phyloP scores from a whole-genome alignment of 37 sponge, comb jelly and placozoan species.

The Mnemiopsis leidyi region DNA sequence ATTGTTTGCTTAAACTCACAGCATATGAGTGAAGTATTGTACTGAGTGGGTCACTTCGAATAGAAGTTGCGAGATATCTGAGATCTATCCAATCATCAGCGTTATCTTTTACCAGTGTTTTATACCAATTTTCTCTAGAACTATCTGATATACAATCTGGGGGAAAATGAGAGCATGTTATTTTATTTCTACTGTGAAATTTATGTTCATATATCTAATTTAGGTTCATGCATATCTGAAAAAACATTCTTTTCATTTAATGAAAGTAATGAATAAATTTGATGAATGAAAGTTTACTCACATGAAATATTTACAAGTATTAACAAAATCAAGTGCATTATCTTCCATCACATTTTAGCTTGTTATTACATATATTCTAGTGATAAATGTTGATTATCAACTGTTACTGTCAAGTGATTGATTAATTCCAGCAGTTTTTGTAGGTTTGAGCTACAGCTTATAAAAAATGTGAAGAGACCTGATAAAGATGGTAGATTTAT shows the following conservation, averaged over 20 bases:
- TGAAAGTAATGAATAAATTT: neutral
- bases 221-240: no score
- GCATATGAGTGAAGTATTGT: neutral
- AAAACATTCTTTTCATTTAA: neutral
- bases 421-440: no score
- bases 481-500: no score
- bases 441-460: no score
- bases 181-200: no score
- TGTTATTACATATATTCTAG: neutral
- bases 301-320: slow-evolving; percentile 63
- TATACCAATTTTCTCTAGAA: slow-evolving; percentile 43
- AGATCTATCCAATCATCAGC: slow-evolving; percentile 40
- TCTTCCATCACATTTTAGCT: slow-evolving; percentile 62
- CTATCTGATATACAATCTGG: slow-evolving; percentile 16
- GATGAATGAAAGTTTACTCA: neutral
- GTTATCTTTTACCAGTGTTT: neutral
- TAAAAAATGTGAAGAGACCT: no score
- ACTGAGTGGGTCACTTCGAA: neutral
- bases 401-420: no score
- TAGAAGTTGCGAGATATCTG: neutral
- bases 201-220: no score
- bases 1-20: no score
- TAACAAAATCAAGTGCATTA: slow-evolving; percentile 56
- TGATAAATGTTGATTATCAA: no score
- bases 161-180: no score